Conservation (phyloP, 2,797 vertebrate genomes). For the Morus bassanus region DNA sequence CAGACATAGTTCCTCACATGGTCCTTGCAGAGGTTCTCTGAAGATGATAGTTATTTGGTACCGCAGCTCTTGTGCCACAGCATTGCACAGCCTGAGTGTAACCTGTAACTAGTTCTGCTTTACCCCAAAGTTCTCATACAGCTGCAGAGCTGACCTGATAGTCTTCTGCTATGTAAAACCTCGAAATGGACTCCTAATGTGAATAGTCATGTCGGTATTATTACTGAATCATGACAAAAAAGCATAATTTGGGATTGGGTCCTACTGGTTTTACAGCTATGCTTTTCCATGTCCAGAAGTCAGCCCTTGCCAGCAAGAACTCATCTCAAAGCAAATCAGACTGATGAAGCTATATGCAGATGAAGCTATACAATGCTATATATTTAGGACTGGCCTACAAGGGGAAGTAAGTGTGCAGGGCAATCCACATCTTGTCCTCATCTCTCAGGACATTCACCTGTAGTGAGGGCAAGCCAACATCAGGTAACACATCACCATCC, state of each 20-base stretch:
- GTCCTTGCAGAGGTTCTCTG: neutral
- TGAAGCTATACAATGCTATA: neutral
- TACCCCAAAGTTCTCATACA: neutral
- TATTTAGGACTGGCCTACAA: neutral
- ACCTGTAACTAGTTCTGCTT: neutral
- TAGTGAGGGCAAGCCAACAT: neutral
- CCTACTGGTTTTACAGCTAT: neutral
- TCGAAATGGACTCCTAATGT: neutral
- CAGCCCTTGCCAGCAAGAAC: neutral
- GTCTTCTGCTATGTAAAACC: neutral
- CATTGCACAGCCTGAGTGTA: neutral
- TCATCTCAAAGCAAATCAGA: neutral
- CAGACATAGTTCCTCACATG: neutral
- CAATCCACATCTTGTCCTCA: fast-evolving
- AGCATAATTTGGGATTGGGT: neutral
- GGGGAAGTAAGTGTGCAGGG: neutral
- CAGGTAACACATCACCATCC: neutral
- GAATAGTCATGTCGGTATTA: neutral
- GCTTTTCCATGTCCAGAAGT: neutral
- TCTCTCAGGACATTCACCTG: neutral
- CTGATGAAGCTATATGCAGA: neutral
- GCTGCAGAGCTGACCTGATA: neutral
- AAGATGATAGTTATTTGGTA: neutral
- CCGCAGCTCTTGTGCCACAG: neutral
- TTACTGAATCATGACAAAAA: neutral